Evolutionary conservation across 2,888 invertebrate genomes (phyloP), one percentile per base, ranked within the genome.

Genomic region (Caenorhabditis angaria): DNA sequence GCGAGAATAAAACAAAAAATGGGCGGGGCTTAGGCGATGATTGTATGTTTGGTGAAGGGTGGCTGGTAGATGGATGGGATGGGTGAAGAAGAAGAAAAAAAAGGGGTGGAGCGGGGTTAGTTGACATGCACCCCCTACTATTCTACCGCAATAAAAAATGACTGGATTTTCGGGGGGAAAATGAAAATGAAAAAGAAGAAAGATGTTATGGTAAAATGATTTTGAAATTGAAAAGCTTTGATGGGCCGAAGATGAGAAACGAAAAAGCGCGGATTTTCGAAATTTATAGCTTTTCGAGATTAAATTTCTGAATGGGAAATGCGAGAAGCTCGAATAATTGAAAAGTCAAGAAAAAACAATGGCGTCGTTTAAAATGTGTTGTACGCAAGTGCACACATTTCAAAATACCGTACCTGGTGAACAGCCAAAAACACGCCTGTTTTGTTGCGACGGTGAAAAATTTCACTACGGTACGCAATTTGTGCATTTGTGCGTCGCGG

Each of bases 41-140:
- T 41, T 41, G 41, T 41, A 41, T 41, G 41, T 41, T 41, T 41
- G 41, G 41, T 41, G 41, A 41, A 41, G 41, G 41, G 41, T 41
- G 41, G 41, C 41, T 41, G 41, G 41, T 41, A 41, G 41, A 41
- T 41, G 41, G 41, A 41, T 8, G 10, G 41, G 41, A 41, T 41
- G 41, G 41, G 41, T n/a, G n/a, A n/a, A n/a, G n/a, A n/a, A n/a
- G n/a, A n/a, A n/a, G n/a, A n/a, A n/a, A n/a, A n/a, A n/a, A n/a
- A 41, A 18, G 41, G 41, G 41, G 41, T 18, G 41, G 41, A 41
- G 41, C 41, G 41, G 41, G 41, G 14, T n/a, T n/a, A n/a, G n/a
- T n/a, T n/a, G n/a, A 41, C 41, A 41, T 41, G 18, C 41, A 41
- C 41, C 41, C 41, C 18, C 41, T 6, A 18, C 18, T 41, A 18